phyloP scores from a whole-genome alignment of 2,113 vertebrate genomes.

The Cochlearius cochlearius region DNA sequence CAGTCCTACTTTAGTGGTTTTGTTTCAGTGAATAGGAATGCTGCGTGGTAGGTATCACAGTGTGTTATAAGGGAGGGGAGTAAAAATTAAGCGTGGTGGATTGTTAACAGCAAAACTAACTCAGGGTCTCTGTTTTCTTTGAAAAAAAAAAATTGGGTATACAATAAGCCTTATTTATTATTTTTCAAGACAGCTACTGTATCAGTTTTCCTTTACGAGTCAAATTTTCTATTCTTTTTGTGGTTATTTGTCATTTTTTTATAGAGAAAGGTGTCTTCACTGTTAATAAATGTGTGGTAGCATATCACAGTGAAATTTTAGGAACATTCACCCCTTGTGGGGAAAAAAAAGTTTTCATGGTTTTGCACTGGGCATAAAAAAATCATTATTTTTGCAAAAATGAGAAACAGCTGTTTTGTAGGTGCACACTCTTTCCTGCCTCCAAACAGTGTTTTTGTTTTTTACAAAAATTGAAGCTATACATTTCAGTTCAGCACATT shows the following conservation, averaged over 20 bases:
- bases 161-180: neutral
- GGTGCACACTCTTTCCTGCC: neutral
- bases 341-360: neutral
- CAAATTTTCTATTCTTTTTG: neutral
- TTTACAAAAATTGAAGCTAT: neutral
- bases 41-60: neutral
- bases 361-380: neutral
- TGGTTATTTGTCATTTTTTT: neutral
- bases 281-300: neutral
- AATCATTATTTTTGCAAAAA: neutral
- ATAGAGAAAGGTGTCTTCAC: neutral
- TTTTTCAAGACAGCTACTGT: neutral
- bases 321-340: neutral
- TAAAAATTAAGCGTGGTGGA: neutral
- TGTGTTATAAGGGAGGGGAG: neutral
- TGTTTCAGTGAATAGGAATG: neutral
- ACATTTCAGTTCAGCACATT: neutral
- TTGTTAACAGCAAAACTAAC: neutral
- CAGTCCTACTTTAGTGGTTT: neutral
- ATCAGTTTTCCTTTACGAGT: neutral
- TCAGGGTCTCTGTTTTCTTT: neutral
- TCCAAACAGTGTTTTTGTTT: neutral
- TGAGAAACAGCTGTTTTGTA: neutral
- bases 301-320: neutral
- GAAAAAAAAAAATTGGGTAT: fast-evolving